These are phyloP conservation scores for Uloborus plumipes DNA, from an alignment of 2,888 invertebrate genomes.

Conservation along the genomic window DNA sequence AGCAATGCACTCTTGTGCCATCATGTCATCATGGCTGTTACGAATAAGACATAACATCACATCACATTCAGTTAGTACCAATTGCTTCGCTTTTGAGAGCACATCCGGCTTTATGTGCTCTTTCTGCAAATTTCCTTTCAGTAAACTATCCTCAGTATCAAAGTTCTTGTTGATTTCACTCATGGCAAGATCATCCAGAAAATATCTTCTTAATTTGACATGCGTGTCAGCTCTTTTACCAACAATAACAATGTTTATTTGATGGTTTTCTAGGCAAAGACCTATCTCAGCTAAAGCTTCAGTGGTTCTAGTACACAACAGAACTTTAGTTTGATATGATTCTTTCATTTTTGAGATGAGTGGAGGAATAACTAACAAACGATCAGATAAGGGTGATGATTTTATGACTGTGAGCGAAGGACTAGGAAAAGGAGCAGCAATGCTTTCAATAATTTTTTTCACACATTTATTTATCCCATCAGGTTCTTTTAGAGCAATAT, in stretches of 20 bases:
- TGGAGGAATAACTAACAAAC: constrained; percentile 22
- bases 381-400: constrained; percentile 31
- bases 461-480: constrained; percentile 25
- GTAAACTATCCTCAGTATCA: too few species aligned
- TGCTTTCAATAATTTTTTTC: constrained; percentile 31
- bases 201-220: constrained; percentile 31
- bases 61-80: constrained; percentile 74
- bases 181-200: constrained; percentile 30
- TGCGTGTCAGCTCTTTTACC: constrained; percentile 31
- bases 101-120: not conserved
- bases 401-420: constrained; percentile 37
- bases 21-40: constrained; percentile 71
- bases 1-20: constrained; percentile 54
- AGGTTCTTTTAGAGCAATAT: not conserved
- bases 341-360: constrained; percentile 42
- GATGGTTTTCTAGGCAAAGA: constrained; percentile 10
- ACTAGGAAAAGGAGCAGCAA: constrained; percentile 33
- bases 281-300: constrained; percentile 45
- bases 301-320: constrained; percentile 41
- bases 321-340: constrained; percentile 42
- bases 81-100: constrained; percentile 21
- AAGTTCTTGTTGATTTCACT: not conserved
- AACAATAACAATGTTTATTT: constrained; percentile 23
- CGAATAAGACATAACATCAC: constrained; percentile 81
- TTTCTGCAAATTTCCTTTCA: not conserved